Conservation (phyloP, 2,113 vertebrate genomes). For the Pterocles gutturalis region DNA sequence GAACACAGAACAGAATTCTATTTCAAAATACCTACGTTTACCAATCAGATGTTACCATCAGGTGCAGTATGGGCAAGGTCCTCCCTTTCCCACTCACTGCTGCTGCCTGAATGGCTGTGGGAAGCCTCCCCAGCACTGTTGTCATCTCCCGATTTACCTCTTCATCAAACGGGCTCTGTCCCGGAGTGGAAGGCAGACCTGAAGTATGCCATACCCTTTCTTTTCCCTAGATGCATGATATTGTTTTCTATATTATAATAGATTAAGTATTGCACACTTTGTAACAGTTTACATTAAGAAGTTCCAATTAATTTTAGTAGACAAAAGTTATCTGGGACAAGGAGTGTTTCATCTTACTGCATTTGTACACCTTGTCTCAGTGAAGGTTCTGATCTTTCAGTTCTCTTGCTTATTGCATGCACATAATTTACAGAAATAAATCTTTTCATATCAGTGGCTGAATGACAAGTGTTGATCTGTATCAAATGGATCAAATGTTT, state of each 20-base stretch:
- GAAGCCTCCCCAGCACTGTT: not conserved
- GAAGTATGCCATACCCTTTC: not conserved
- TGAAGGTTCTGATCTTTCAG: not conserved
- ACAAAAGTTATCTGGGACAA: not conserved
- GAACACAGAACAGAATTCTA: not conserved
- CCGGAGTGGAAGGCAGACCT: not conserved
- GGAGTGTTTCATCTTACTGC: not conserved
- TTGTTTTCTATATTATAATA: not conserved
- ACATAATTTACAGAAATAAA: fast-evolving
- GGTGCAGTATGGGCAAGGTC: not conserved
- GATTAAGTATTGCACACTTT: not conserved
- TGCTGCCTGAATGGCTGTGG: not conserved
- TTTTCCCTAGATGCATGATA: not conserved
- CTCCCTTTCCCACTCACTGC: not conserved
- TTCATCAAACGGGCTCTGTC: not conserved
- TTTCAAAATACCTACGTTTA: not conserved
- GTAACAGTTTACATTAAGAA: not conserved
- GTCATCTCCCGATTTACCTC: not conserved
- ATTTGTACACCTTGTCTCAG: not conserved
- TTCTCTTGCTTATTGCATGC: not conserved
- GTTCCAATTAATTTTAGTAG: not conserved
- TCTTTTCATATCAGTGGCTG: not conserved
- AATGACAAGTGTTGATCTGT: not conserved
- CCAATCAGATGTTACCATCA: fast-evolving
- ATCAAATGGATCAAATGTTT: not conserved